Percentiles rank a stretch among this genome's conserved stretches.
Conservation (phyloP, 64 coral and sea anemone species). For the Montipora foliosa region DNA sequence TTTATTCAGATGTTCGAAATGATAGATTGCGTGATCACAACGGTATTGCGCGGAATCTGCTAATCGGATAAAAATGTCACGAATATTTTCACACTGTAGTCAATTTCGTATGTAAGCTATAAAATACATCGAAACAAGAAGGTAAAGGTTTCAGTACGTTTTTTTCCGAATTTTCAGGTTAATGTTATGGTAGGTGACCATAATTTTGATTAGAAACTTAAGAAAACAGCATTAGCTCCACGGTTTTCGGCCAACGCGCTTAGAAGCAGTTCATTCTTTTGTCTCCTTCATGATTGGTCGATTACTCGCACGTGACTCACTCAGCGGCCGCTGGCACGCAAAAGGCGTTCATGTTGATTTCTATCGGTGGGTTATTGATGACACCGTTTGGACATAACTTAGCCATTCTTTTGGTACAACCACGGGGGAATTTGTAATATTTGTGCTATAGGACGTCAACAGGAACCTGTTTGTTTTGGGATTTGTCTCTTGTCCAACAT, state of each 20-base stretch:
- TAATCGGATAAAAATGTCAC: neutral
- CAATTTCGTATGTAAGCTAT: too few relatives aligned
- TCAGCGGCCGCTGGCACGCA: constrained; percentile 56
- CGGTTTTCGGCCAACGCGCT: neutral
- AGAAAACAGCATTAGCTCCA: neutral
- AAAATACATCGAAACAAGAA: too few relatives aligned
- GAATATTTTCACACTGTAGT: too few relatives aligned
- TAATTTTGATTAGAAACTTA: neutral
- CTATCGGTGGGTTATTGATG: neutral
- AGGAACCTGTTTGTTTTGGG: constrained; percentile 3
- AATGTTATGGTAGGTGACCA: neutral
- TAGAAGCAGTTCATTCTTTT: constrained; percentile 19
- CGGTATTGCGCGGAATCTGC: neutral
- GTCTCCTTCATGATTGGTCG: constrained; percentile 11
- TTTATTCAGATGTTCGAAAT: neutral
- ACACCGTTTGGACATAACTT: constrained; percentile 17
- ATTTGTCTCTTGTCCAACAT: neutral
- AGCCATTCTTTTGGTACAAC: neutral
- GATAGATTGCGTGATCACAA: neutral
- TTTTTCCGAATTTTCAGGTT: neutral
- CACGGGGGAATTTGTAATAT: neutral
- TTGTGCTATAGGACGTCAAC: neutral
- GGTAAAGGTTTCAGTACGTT: neutral
- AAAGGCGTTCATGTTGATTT: constrained; percentile 69
- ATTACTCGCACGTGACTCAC: constrained; percentile 50